Base-by-base conservation (phyloP, 2,113 vertebrate genomes). In the Verasper variegatus region DNA sequence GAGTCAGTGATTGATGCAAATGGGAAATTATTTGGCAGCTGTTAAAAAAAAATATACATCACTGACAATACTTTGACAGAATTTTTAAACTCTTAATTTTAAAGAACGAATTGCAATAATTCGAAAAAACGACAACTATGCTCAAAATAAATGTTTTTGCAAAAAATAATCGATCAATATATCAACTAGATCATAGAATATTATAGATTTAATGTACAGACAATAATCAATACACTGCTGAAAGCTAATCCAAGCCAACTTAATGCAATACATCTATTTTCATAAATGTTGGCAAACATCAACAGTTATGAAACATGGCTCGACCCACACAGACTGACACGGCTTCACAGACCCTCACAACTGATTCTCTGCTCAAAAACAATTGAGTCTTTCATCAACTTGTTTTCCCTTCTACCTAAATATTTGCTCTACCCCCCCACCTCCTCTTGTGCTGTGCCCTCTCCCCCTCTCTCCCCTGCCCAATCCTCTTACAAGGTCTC, bases 401-500 rank as follows among this genome's bases (percentile, higher is more conserved):
- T 65, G 66, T 79, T 79, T 78, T 49, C 23, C 35, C 20, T 23
- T 78, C 67, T 61, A 51, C 27, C 52, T 45, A 71, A 86, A 80
- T 64, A 68, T 45, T 51, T 51, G 20, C 47, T 49, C 47, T 49
- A 6, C 31, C 47, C 47, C 15, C 47, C 17, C 17, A 20, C 9
- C 12, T 42, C 3, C 40, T 42, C 40, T 42, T 42, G 11, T 42
- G 2, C 40, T 42, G 40, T 13, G 3, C 40, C 10, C 40, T 11
- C 10, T 11, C 40, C 12, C 12, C 40, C 35, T 10, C 35, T 37
- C 35, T 9, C 37, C 10, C 69, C 21, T 31, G 63, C 65, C 69
- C 52, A 59, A 76, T 79, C 57, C 57, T 94, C 98, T 99, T 95
- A 99, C 98, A 95, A 99, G 95, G 95, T 99, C 98, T 95, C 97